Base-by-base conservation (phyloP, 1,140 invertebrate species). In the Psix sp. region DNA sequence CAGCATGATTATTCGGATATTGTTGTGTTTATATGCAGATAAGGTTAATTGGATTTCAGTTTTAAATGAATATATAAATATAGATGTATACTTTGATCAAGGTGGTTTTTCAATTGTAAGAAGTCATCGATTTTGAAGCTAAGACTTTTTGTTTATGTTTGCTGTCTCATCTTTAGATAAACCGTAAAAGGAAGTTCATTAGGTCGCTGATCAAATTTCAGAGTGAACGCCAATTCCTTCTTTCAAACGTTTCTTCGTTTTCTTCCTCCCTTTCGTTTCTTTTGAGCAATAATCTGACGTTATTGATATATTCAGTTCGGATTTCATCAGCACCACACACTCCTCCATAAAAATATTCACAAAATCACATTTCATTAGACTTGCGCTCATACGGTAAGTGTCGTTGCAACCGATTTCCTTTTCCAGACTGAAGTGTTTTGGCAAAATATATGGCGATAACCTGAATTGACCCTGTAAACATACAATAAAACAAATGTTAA, bases 321-420 rank as follows among this genome's bases (percentile, higher is more conserved):
- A 48, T 67, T 67, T 74, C 9, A 77, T 46, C 29, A 77, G n/a
- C 3, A 73, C 65, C 9, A n/a, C 7, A n/a, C 68, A 77, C 17
- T 31, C 36, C 36, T 77, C 65, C 36, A 48, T 4, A 11, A 9
- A 38, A 0, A 26, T 26, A 10, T 42, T 57, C 7, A 54, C 5
- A 15, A 52, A 54, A 14, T 49, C 21, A 35, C 74, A 76, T 49
- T 72, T 76, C 40, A 77, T 33, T 35, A 72, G 45, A 68, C 46
- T 72, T 11, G 68, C 59, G 15, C 42, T 40, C 35, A 68, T 48
- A 11, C 17, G 60, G 40, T 54, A 72, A 10, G 6, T 45, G 5
- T 51, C 60, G n/a, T n/a, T n/a, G 31, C 60, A 71, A 9, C 73
- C 73, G 15, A 60, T n/a, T 20, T 75, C 59, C 6, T 36, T 48